Conservation (phyloP, 1,140 invertebrate genomes). For the Parasteatoda tepidariorum region DNA sequence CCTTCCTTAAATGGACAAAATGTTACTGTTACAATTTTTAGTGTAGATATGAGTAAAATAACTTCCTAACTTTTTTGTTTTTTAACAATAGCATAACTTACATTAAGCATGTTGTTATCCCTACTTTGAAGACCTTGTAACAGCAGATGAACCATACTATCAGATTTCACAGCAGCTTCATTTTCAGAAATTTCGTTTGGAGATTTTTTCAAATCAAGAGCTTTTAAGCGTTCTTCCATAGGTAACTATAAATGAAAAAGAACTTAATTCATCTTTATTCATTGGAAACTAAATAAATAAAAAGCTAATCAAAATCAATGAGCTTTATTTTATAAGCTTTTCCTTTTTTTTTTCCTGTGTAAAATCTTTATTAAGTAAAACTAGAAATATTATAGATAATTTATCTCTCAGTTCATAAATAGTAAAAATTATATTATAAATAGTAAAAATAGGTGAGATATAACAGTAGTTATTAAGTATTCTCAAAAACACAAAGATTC, state of each 20-base stretch:
- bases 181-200: constrained; percentile 4
- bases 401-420: too few relatives aligned
- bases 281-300: background rate
- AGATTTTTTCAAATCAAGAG: constrained; percentile 36
- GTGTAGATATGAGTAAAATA: background rate
- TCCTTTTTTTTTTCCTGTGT: too few relatives aligned
- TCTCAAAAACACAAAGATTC: too few relatives aligned
- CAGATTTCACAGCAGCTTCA: constrained; percentile 22
- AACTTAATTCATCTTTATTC: background rate
- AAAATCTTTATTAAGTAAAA: too few relatives aligned
- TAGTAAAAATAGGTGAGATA: too few relatives aligned
- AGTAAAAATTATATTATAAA: too few relatives aligned
- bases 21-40: background rate
- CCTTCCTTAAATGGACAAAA: background rate
- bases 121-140: constrained; percentile 61
- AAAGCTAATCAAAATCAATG: background rate
- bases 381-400: too few relatives aligned
- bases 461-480: too few relatives aligned
- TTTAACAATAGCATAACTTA: constrained; percentile 21
- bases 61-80: background rate
- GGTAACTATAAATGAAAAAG: constrained; percentile 10
- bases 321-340: too few relatives aligned
- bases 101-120: constrained; percentile 60
- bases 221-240: constrained; percentile 42
- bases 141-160: constrained; percentile 61